Evolutionary conservation across 2,113 vertebrate species (phyloP).

Genomic region (Arenaria interpres): DNA sequence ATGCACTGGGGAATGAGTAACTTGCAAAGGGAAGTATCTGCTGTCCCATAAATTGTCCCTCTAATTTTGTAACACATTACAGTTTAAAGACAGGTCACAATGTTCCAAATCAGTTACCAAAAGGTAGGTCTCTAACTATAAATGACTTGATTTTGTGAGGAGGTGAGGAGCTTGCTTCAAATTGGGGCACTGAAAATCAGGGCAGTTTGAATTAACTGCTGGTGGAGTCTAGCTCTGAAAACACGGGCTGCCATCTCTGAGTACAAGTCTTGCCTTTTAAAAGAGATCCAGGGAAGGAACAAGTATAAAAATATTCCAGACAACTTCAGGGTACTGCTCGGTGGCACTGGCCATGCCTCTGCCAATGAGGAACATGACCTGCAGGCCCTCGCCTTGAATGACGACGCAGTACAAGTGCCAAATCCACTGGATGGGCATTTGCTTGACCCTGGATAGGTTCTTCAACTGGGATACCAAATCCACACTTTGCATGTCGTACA

Average conservation of each 20-base stretch:
- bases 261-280: neutral
- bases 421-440: neutral
- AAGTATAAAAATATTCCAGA: neutral
- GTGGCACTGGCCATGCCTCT: neutral
- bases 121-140: slow-evolving; percentile 48
- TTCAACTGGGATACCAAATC: neutral
- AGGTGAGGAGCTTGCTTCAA: slow-evolving; percentile 14
- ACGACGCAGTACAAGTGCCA: neutral
- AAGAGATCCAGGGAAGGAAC: neutral
- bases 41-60: slow-evolving; percentile 54
- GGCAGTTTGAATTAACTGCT: slow-evolving; percentile 17
- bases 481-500: neutral
- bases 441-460: neutral
- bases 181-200: slow-evolving; percentile 15
- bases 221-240: neutral
- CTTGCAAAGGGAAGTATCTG: slow-evolving; percentile 19
- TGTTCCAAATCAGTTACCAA: slow-evolving; percentile 7
- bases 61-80: slow-evolving; percentile 4
- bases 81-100: slow-evolving; percentile 40
- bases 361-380: neutral
- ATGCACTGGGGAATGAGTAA: slow-evolving; percentile 43
- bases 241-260: neutral
- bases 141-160: neutral
- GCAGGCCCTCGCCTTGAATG: neutral
- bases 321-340: neutral